A percentile compares a stretch with the other conserved stretches of the same genome.
Conservation (phyloP, 2,113 vertebrate species). For the Fregetta grallaria region DNA sequence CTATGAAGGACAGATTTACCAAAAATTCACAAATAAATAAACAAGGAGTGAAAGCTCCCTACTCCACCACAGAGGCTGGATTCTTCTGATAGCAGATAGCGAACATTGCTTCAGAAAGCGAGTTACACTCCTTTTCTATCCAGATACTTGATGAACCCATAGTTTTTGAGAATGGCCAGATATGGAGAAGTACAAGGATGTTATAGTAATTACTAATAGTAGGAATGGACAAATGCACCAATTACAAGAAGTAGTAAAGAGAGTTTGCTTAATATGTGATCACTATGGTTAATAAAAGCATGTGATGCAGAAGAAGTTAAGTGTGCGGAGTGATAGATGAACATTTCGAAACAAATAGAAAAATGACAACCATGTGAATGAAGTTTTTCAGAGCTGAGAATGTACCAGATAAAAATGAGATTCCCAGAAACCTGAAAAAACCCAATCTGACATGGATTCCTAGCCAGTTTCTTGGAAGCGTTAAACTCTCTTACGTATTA, state of each 20-base stretch:
- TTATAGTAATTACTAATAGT: neutral
- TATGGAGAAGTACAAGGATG: neutral
- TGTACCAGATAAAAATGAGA: neutral
- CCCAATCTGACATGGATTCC: neutral
- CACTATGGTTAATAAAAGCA: neutral
- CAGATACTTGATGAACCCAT: neutral
- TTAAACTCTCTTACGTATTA: neutral
- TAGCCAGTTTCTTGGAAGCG: neutral
- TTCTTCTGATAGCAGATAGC: neutral
- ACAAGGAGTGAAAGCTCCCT: neutral
- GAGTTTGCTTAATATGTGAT: neutral
- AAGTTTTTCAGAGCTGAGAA: neutral
- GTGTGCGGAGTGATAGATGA: neutral
- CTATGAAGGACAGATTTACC: neutral
- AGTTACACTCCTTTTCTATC: neutral
- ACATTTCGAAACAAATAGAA: neutral
- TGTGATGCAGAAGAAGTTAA: fast-evolving
- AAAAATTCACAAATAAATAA: neutral
- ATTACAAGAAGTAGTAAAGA: neutral
- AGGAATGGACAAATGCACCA: neutral
- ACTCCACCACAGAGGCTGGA: neutral
- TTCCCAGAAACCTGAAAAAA: neutral
- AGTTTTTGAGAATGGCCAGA: neutral
- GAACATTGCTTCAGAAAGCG: neutral
- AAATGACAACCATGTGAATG: neutral